Percentiles rank a stretch among this genome's conserved stretches.
phyloP scores from a whole-genome alignment of 2,113 vertebrate species.

The Typhlomys cinereus region DNA sequence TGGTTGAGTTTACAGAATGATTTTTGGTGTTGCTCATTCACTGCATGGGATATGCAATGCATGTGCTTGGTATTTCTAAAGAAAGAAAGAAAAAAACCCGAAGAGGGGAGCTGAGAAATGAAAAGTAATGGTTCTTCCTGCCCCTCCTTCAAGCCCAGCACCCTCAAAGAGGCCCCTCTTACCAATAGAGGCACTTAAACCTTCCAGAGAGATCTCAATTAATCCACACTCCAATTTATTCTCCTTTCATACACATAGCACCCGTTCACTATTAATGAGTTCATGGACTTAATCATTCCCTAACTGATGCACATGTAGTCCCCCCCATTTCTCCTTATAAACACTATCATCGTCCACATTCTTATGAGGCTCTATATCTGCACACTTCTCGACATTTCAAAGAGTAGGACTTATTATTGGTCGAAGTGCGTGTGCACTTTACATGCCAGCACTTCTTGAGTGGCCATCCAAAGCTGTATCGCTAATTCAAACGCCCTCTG shows the following conservation, averaged over 20 bases:
- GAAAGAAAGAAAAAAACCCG: not conserved
- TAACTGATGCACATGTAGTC: not conserved
- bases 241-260: not conserved
- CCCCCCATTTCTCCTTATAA: not conserved
- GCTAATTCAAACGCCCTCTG: not conserved
- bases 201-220: constrained; percentile 28
- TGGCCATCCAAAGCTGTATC: not conserved
- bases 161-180: not conserved
- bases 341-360: not conserved
- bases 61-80: not conserved
- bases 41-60: not conserved
- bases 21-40: constrained; percentile 26
- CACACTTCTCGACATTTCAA: not conserved
- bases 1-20: constrained; percentile 5
- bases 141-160: not conserved
- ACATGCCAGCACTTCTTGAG: not conserved
- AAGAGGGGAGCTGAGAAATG: no score
- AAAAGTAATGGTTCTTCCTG: constrained; percentile 12
- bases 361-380: not conserved
- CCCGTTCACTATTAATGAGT: constrained; percentile 21
- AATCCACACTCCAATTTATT: constrained; percentile 25
- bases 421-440: not conserved
- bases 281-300: not conserved
- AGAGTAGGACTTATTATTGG: not conserved
- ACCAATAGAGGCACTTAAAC: not conserved